Evolutionary conservation across 1,140 invertebrate species (phyloP), one percentile per base, ranked within the genome.

Genomic region (Hetaerina americana): DNA sequence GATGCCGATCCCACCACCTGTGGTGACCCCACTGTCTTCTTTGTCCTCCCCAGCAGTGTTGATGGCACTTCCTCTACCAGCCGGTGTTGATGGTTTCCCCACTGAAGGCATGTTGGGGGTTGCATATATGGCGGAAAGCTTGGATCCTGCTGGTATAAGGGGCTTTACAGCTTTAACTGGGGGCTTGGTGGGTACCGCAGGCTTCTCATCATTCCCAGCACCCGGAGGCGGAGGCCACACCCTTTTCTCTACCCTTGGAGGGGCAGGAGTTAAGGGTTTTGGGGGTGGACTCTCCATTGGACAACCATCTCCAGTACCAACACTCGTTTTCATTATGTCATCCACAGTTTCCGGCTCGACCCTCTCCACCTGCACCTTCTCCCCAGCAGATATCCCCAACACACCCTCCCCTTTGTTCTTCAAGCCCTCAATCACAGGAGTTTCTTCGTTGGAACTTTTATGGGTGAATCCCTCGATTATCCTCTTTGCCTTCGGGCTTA

Each of bases 101-200:
- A 75, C 73, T 5, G 79, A 75, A 1, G 80, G 77, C 3, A 82
- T 79, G 5, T 84, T 82, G 1, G 88, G 88, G 0, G 87, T 90
- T 12, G 88, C 88, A 76, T 89, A 88, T 71, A 89, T 88, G 12
- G 85, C 86, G 5, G 83, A 75, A 71, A 73, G 75, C 49, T 77
- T 77, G 25, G 77, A 40, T 26, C 78, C 76, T 6, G 78, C 74
- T 22, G 78, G 74, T 27, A 82, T 72, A n/a, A 81, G 75, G 5
- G 85, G 85, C 78, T 87, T 85, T 15, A 82, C 77, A 27, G 82
- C 80, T 78, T 86, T 86, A 26, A 86, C 83, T 1, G 82, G 77
- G 1, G 89, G 89, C 80, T 90, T 90, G 26, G 83, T 84, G 5
- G 89, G 88, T 31, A 94, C 88, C 0, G 84, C 81, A 0, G 91